These are phyloP conservation scores for Neoitamus cyanurus DNA, from an alignment of 2,888 invertebrate species.

Conservation along the genomic window DNA sequence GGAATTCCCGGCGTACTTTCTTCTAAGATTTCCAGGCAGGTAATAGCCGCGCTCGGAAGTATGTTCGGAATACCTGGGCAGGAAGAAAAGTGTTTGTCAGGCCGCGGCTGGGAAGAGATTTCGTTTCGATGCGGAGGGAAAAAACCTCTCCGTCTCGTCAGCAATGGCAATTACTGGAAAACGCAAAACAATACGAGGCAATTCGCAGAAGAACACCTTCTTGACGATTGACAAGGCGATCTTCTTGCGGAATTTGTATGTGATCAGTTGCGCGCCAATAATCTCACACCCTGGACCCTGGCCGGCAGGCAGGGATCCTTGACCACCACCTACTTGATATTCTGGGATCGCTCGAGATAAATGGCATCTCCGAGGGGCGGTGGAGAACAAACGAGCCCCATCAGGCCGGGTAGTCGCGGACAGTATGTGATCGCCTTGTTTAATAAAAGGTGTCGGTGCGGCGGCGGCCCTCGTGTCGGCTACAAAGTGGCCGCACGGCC, in stretches of 20 bases:
- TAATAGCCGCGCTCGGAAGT: background rate
- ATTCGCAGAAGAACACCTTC: constrained; percentile 27
- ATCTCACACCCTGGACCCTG: constrained; percentile 42
- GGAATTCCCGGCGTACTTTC: background rate
- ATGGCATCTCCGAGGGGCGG: constrained; percentile 12
- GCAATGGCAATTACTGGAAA: constrained; percentile 29
- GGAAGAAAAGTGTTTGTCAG: background rate
- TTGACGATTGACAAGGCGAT: constrained; percentile 33
- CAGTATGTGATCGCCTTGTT: background rate
- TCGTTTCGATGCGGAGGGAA: background rate
- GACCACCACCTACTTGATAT: constrained; percentile 42
- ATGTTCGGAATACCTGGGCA: background rate
- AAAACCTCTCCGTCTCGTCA: background rate
- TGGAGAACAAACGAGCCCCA: constrained; percentile 34
- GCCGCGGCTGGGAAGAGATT: background rate
- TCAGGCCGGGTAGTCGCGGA: background rate
- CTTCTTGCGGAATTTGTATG: constrained; percentile 37
- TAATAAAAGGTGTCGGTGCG: constrained; percentile 15
- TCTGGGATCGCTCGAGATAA: constrained; percentile 37
- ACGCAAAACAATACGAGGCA: constrained; percentile 37
- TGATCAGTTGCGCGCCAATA: constrained; percentile 38
- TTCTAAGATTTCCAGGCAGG: background rate
- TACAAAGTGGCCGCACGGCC: background rate
- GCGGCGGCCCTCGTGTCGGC: constrained; percentile 11
- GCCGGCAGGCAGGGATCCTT: constrained; percentile 22